phyloP scores from a whole-genome alignment of 2,113 vertebrate species.

The Microtus ochrogaster region DNA sequence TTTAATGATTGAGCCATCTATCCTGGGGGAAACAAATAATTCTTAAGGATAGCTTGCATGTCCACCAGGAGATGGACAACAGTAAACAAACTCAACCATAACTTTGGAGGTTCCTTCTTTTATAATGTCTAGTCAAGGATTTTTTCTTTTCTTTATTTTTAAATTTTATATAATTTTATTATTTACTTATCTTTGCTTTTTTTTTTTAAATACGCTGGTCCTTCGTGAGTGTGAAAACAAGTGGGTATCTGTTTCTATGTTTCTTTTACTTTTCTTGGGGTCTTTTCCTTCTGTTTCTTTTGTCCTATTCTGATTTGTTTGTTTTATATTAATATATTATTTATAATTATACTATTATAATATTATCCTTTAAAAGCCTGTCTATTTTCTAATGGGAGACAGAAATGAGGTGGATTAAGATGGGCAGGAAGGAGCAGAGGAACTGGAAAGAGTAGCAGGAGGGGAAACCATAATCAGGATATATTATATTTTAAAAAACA shows the following conservation, averaged over 20 bases:
- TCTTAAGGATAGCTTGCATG: not conserved
- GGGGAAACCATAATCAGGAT: not conserved
- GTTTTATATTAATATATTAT: not conserved
- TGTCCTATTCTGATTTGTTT: not conserved
- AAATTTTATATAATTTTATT: not conserved
- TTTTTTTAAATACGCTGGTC: not conserved
- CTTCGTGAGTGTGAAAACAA: not conserved
- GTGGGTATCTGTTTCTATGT: not conserved
- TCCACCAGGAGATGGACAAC: not conserved
- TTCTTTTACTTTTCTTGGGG: not conserved
- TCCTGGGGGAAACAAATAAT: not conserved
- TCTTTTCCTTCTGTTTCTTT: not conserved
- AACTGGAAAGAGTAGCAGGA: not conserved
- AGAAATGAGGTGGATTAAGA: not conserved
- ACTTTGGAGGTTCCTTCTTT: not conserved
- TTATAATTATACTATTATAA: not conserved
- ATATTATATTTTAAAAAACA: not conserved
- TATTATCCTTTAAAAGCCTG: not conserved
- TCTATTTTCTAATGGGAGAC: not conserved
- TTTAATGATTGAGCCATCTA: not conserved
- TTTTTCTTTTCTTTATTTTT: not conserved
- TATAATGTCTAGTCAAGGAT: not conserved
- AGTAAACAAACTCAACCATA: not conserved
- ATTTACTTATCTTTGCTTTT: not conserved
- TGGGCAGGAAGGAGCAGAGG: fast-evolving